These are phyloP conservation scores for Varecia variegata DNA, from an alignment of 2,797 vertebrate genomes.

Conservation along the genomic window DNA sequence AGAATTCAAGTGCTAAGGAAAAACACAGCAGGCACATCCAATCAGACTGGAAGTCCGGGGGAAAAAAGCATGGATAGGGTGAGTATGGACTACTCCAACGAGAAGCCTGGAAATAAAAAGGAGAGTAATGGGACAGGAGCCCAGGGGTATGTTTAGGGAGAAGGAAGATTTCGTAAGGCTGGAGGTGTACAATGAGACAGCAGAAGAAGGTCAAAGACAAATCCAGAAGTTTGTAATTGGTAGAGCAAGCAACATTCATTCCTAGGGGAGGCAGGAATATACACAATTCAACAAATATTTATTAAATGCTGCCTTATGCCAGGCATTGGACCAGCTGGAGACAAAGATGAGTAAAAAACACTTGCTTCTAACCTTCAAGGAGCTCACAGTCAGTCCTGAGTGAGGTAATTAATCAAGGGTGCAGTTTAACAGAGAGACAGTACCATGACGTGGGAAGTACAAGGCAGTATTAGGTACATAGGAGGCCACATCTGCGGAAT, in stretches of 20 bases:
- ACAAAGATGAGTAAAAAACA: neutral
- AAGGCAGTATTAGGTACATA: neutral
- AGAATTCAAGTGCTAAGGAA: neutral
- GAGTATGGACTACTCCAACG: neutral
- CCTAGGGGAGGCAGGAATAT: neutral
- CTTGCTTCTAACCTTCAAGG: neutral
- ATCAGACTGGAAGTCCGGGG: neutral
- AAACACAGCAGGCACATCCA: neutral
- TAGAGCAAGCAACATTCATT: neutral
- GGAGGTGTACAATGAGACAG: neutral
- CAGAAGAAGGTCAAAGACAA: neutral
- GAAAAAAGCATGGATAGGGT: fast-evolving
- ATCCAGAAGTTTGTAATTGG: neutral
- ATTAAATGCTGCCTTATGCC: neutral
- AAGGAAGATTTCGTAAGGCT: neutral
- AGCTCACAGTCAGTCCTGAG: neutral
- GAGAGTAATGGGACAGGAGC: neutral
- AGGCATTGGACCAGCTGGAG: neutral
- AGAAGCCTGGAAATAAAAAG: neutral
- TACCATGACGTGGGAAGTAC: neutral
- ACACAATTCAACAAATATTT: neutral
- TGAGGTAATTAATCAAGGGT: neutral
- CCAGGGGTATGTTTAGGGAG: neutral
- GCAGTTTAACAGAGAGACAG: neutral
- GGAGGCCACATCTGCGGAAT: neutral